Percentiles rank a stretch among this genome's conserved stretches.
Evolutionary conservation across 2,888 invertebrate genomes (phyloP).

Genomic region (Encarsia formosa): DNA sequence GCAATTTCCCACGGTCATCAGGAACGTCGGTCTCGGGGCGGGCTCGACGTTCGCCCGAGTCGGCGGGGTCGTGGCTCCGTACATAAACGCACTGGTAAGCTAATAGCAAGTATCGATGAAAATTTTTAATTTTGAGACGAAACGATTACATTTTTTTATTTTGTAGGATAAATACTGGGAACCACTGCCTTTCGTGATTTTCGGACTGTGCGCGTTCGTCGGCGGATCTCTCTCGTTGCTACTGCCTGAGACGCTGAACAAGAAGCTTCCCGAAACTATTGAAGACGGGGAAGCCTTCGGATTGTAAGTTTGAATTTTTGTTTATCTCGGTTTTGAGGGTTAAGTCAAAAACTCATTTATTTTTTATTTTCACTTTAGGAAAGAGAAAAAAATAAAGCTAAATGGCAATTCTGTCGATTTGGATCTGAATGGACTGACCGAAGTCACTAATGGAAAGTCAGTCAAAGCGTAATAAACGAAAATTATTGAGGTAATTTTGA

Average conservation of each 20-base stretch:
- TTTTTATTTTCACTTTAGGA: conserved; percentile 28
- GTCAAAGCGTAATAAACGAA: conserved; percentile 5
- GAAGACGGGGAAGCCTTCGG: conserved; percentile 63
- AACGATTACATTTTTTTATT: not conserved
- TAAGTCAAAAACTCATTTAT: not conserved
- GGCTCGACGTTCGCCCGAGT: conserved; percentile 62
- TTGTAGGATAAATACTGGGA: conserved; percentile 57
- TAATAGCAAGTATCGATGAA: not conserved
- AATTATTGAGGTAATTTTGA: too few relatives aligned
- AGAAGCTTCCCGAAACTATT: conserved; percentile 63
- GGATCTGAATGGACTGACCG: conserved; percentile 36
- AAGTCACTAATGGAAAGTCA: conserved; percentile 39
- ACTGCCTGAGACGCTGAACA: conserved; percentile 65
- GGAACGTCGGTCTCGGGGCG: conserved; percentile 63
- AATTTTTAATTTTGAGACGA: not conserved
- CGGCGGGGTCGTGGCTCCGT: conserved; percentile 62
- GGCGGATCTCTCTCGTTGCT: conserved; percentile 58
- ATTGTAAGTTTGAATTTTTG: conserved; percentile 50
- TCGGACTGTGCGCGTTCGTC: conserved; percentile 57
- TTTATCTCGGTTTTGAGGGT: conserved; percentile 2
- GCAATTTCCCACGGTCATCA: conserved; percentile 70
- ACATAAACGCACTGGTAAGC: conserved; percentile 57
- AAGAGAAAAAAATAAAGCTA: conserved; percentile 36
- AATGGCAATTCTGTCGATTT: too few relatives aligned
- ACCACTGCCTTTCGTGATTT: conserved; percentile 59